Evolutionary conservation across 2,888 invertebrate species (phyloP), one percentile per base, ranked within the genome.

Genomic region (Melanargia galathea): DNA sequence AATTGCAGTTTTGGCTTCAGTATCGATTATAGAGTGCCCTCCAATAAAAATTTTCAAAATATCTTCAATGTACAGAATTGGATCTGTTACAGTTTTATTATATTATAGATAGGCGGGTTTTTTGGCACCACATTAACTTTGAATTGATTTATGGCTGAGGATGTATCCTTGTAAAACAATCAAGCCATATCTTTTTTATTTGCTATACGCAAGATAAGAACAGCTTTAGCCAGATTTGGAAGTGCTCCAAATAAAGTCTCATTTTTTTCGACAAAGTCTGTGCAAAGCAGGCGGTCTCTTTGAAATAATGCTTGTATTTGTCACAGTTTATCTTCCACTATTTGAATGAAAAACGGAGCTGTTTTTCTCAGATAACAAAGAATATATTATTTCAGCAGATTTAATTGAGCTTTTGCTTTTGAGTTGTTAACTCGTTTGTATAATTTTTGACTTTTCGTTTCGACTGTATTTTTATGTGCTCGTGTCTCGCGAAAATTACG

Each of bases 101-200:
- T n/a, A n/a, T n/a, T n/a, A n/a, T n/a, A n/a, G n/a, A n/a, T n/a
- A n/a, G n/a, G n/a, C n/a, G n/a, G n/a, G n/a, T n/a, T n/a, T n/a
- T n/a, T n/a, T n/a, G n/a, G n/a, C n/a, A n/a, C n/a, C n/a, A n/a
- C n/a, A n/a, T n/a, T n/a, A n/a, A n/a, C n/a, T n/a, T 26, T 26
- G 24, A 18, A 33, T 51, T 51, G 51, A 51, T 51, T 33, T 51
- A 51, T 33, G 1, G 51, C 20, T 7, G 40, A 54, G 38, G 40
- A 38, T 22, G 22, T 38, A 38, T 38, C 24, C 26, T 55, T 43
- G 38, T 24, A 26, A 43, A 55, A 43, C 55, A 55, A 55, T 55
- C 26, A 26, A 55, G 40, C 55, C 24, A 16, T 55, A 55, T 55
- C 24, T 55, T 43, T n/a, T 43, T 55, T 55, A 43, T 55, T 55